Base-by-base conservation (phyloP, 2,113 vertebrate genomes). In the Potamarius usumacintae region DNA sequence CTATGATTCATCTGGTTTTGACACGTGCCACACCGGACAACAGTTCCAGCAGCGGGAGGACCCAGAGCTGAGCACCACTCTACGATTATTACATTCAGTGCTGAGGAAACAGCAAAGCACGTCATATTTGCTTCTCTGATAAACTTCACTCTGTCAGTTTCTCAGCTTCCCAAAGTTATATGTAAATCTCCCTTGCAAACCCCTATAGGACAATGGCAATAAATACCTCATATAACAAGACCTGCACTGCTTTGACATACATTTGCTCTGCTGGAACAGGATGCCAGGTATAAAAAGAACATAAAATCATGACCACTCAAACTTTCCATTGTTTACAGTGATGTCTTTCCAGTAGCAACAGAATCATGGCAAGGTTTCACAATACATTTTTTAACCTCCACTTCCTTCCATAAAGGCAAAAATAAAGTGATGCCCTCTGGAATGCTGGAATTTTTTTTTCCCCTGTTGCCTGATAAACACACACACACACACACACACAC, bases 321-420 rank as follows among this genome's bases (percentile, higher is more conserved):
- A 72, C 34, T 72, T 87, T 82, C 63, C 86, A 82, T 53, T 63
- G 50, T 60, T 84, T 55, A 78, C 15, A 53, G n/a, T 77, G 58
- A 83, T 63, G 50, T 9, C 60, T 58, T 67, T 78, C 58, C 72
- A 57, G 50, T 48, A 55, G 27, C 48, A 83, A 34, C 57, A 65
- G 67, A 48, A 60, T 62, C 27, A n/a, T 63, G 57, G 65, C 86
- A 74, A 76, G 83, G 55, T 50, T 67, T 78, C 42, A 52, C 25
- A 77, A 62, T 62, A 77, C 50, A 72, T 79, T 18, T 81, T 65
- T 53, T 81, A 80, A 58, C 22, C 52, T 58, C 18, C 11, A 53
- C 27, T 71, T 87, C 53, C 65, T n/a, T 62, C 60, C 80, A 42
- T 71, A 1, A 72, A 82, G 60, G 85, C 34, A 82, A 72, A 60